These are phyloP conservation scores for Orientallactaga sibirica DNA, from an alignment of 2,797 vertebrate species.

Conservation along the genomic window DNA sequence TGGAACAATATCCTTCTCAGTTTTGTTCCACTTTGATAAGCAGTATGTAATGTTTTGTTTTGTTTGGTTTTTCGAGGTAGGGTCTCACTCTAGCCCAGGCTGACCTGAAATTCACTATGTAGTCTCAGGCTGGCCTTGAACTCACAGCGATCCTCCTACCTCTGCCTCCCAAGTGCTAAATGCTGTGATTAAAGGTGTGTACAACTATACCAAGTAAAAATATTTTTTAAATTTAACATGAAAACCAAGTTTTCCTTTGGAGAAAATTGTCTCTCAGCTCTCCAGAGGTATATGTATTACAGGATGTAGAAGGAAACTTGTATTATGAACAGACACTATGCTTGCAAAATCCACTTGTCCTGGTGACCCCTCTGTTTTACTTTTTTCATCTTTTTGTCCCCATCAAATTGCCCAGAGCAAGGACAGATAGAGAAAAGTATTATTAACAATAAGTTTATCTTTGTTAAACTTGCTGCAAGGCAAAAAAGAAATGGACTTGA, in stretches of 20 bases:
- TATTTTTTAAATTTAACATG: constrained; percentile 38
- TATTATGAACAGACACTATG: constrained; percentile 33
- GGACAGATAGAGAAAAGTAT: constrained; percentile 73
- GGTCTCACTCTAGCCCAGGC: too few relatives aligned
- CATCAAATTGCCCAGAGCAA: constrained; percentile 71
- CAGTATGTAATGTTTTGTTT: not conserved
- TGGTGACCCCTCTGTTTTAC: constrained; percentile 59
- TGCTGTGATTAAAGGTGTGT: too few relatives aligned
- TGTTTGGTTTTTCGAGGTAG: too few relatives aligned
- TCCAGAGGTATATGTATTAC: not conserved
- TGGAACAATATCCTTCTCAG: constrained; percentile 23
- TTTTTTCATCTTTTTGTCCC: constrained; percentile 59
- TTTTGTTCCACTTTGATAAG: constrained; percentile 45
- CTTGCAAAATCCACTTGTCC: constrained; percentile 51
- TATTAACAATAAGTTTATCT: constrained; percentile 77
- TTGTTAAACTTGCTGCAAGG: constrained; percentile 80
- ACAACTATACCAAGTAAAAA: not conserved
- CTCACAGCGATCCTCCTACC: too few relatives aligned
- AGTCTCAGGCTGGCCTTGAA: too few relatives aligned
- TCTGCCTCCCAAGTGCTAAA: too few relatives aligned
- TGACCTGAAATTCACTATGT: too few relatives aligned
- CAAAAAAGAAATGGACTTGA: constrained; percentile 79
- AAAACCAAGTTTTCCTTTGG: constrained; percentile 35
- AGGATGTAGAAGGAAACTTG: constrained; percentile 47
- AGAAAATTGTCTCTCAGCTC: constrained; percentile 13